Evolutionary conservation across 2,888 invertebrate species (phyloP).

Genomic region (Lithophane leautieri): DNA sequence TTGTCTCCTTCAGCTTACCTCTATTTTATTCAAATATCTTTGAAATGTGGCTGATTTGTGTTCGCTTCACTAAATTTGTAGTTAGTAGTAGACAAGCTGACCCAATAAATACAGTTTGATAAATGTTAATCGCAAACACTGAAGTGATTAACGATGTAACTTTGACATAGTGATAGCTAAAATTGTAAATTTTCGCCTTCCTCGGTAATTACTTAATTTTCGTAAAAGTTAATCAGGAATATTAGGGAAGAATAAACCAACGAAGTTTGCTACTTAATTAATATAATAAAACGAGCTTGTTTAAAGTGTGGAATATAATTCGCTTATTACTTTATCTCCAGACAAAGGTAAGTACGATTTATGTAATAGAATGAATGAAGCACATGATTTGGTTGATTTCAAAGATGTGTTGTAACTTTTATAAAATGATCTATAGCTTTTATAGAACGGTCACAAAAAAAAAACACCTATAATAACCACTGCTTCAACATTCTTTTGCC

Average conservation of each 20-base stretch:
- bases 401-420: background rate
- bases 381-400: background rate
- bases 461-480: too few species aligned
- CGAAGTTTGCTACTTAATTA: conserved; percentile 45
- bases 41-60: background rate
- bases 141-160: conserved; percentile 59
- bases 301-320: background rate
- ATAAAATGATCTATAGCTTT: background rate
- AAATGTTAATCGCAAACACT: conserved; percentile 50
- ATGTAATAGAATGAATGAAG: background rate
- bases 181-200: conserved; percentile 46
- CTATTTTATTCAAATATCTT: background rate
- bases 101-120: conserved; percentile 46
- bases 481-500: too few species aligned
- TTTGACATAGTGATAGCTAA: conserved; percentile 58
- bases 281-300: conserved; percentile 6
- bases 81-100: conserved; percentile 6
- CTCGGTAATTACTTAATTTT: conserved; percentile 54
- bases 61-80: background rate
- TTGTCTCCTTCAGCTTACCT: background rate
- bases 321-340: background rate
- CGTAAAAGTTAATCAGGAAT: conserved; percentile 54
- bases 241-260: conserved; percentile 39
- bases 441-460: background rate
- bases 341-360: background rate